Evolutionary conservation across 2,888 invertebrate species (phyloP).

Genomic region (Apamea anceps): DNA sequence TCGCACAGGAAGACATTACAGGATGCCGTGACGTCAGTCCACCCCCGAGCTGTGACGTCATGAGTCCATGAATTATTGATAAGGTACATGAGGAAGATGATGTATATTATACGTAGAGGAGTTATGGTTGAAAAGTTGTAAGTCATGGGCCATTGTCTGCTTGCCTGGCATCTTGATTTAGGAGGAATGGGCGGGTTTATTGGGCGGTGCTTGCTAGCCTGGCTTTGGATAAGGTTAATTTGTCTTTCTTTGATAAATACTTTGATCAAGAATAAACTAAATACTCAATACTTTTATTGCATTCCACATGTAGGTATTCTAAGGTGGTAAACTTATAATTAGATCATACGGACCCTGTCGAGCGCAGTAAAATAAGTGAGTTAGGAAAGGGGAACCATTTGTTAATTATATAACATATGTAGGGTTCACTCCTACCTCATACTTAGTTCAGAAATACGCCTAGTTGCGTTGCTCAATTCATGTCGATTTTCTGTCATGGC

Average conservation of each 20-base stretch:
- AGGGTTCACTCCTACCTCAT: no score
- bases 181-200: slow-evolving; percentile 1
- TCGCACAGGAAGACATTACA: slow-evolving; percentile 56
- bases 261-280: not conserved
- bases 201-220: not conserved
- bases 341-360: no score
- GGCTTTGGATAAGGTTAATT: not conserved
- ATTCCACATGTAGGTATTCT: no score
- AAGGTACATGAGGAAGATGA: slow-evolving; percentile 44
- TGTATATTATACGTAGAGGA: slow-evolving; percentile 17
- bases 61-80: slow-evolving; percentile 62
- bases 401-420: no score
- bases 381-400: no score
- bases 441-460: no score
- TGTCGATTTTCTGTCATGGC: no score
- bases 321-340: no score
- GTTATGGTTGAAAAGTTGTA: slow-evolving; percentile 47
- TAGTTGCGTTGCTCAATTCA: no score
- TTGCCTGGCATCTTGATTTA: slow-evolving; percentile 23
- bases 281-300: no score
- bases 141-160: slow-evolving; percentile 47
- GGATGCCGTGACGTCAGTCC: slow-evolving; percentile 59
- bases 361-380: no score
- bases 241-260: slow-evolving; percentile 3
- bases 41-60: slow-evolving; percentile 65